phyloP scores from a whole-genome alignment of 2,113 vertebrate genomes.

The Clarias magur region DNA sequence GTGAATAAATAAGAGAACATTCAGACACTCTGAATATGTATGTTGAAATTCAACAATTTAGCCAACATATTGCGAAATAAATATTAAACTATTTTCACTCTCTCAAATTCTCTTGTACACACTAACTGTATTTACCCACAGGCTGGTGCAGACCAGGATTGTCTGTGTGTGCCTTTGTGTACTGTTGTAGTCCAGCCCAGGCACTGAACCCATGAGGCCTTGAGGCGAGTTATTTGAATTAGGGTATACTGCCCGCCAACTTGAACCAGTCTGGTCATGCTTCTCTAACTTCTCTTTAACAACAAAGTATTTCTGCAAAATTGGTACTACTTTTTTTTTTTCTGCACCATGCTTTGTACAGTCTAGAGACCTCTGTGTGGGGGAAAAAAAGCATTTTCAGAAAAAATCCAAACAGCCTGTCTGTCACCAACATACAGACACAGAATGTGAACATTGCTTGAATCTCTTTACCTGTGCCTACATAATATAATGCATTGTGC shows the following conservation, averaged over 20 bases:
- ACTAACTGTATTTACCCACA: no score
- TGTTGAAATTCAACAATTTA: no score
- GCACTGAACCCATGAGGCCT: no score
- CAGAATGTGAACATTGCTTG: background rate
- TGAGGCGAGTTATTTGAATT: background rate
- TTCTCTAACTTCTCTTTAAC: background rate
- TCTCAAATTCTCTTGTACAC: no score
- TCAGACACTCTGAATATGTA: no score
- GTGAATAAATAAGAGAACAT: no score
- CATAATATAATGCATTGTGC: background rate
- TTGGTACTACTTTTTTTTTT: no score
- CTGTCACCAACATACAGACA: background rate
- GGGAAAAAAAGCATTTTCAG: background rate
- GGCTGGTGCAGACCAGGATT: no score
- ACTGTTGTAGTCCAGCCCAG: background rate
- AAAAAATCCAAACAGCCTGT: background rate
- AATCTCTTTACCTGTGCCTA: background rate
- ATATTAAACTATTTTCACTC: no score
- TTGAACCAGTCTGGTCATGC: background rate
- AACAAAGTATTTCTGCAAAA: no score
- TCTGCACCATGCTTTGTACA: background rate
- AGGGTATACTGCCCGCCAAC: background rate
- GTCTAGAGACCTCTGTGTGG: background rate
- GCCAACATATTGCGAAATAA: no score
- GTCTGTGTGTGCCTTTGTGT: no score